phyloP scores from a whole-genome alignment of 2,888 invertebrate genomes.

The Tipula helvola region DNA sequence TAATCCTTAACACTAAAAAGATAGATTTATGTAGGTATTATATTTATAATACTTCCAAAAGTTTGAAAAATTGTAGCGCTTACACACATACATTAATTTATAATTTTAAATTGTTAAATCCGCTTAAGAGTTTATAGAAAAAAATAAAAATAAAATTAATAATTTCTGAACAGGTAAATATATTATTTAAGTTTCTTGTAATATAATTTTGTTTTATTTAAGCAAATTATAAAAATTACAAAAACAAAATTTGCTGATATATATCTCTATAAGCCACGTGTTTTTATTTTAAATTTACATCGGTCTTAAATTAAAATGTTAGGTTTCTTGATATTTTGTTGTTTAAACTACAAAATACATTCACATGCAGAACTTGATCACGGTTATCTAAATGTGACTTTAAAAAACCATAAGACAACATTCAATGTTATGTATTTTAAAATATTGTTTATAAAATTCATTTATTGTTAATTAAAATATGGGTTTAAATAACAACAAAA shows the following conservation, averaged over 20 bases:
- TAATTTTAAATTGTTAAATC: neutral
- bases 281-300: neutral
- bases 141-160: neutral
- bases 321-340: neutral
- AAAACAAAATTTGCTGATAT: neutral
- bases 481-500: too few relatives aligned
- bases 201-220: neutral
- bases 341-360: neutral
- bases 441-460: neutral
- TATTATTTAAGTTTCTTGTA: too few relatives aligned
- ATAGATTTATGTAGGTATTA: neutral
- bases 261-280: neutral
- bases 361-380: neutral
- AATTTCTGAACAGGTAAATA: too few relatives aligned
- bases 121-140: neutral
- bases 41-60: neutral
- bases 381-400: neutral
- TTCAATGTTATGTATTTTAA: neutral
- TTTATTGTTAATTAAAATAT: neutral
- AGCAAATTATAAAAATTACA: neutral
- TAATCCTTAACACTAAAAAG: neutral
- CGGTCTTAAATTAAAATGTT: neutral
- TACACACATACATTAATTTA: neutral
- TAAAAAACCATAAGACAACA: too few relatives aligned
- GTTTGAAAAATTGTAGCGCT: neutral